phyloP scores from a whole-genome alignment of 2,797 vertebrate genomes.

The Protosalanx chinensis region DNA sequence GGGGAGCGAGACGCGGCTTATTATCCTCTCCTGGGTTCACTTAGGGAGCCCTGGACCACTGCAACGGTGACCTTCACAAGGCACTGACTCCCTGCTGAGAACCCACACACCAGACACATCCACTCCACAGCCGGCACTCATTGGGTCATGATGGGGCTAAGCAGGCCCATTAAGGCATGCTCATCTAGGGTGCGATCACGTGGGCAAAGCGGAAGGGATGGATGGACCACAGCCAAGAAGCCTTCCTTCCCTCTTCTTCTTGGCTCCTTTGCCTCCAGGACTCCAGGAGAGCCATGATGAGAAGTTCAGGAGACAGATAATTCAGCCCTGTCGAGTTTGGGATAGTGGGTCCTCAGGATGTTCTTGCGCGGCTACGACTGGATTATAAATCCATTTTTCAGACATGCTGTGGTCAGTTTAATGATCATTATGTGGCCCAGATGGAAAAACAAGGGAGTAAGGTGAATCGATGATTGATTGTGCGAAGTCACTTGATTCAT shows the following conservation, averaged over 20 bases:
- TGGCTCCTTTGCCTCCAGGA: background rate
- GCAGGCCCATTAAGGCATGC: slow-evolving; percentile 78
- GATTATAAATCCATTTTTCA: slow-evolving; percentile 73
- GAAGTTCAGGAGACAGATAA: slow-evolving; percentile 25
- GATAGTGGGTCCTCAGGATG: slow-evolving; percentile 47
- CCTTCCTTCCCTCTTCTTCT: slow-evolving; percentile 37
- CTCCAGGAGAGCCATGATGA: background rate
- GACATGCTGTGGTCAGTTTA: slow-evolving; percentile 73
- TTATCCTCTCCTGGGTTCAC: slow-evolving; percentile 75
- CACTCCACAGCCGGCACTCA: slow-evolving; percentile 74
- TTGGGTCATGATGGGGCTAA: slow-evolving; percentile 81
- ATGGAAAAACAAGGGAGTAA: slow-evolving; percentile 76
- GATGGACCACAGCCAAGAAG: slow-evolving; percentile 67
- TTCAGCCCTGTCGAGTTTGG: slow-evolving; percentile 43
- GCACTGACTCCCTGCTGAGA: slow-evolving; percentile 76
- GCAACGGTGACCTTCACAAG: slow-evolving; percentile 79
- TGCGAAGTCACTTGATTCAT: slow-evolving; percentile 74
- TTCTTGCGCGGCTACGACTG: slow-evolving; percentile 46
- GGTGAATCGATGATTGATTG: slow-evolving; percentile 75
- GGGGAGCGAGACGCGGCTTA: slow-evolving; percentile 62
- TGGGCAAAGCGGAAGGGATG: slow-evolving; percentile 68
- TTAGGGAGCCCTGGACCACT: slow-evolving; percentile 73
- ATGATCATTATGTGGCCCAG: slow-evolving; percentile 75
- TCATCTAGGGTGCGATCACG: slow-evolving; percentile 74
- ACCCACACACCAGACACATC: slow-evolving; percentile 68